Evolutionary conservation across 2,888 invertebrate species (phyloP).

Genomic region (Lithodes maja): DNA sequence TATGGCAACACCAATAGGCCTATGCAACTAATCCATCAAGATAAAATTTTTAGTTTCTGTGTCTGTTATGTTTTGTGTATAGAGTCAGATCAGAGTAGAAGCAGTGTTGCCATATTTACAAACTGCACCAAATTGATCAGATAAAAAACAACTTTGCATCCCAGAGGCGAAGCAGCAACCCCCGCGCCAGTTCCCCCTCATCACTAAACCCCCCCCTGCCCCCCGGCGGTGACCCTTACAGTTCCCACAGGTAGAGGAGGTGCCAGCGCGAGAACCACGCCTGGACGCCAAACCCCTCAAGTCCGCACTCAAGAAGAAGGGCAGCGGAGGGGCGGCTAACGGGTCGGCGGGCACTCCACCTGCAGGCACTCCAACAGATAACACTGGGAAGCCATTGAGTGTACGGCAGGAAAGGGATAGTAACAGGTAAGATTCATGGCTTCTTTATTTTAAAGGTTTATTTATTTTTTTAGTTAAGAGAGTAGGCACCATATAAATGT

Average conservation of each 20-base stretch:
- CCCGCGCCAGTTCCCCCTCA: neutral
- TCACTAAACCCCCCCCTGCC: neutral
- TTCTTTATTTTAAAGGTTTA: neutral
- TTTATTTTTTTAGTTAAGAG: neutral
- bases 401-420: slow-evolving; percentile 72
- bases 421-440: slow-evolving; percentile 51
- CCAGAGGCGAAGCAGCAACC: neutral
- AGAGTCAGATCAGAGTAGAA: too few relatives aligned
- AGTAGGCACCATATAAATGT: neutral
- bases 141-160: neutral
- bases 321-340: slow-evolving; percentile 76
- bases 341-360: slow-evolving; percentile 77
- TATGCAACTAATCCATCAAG: too few relatives aligned
- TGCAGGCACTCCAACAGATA: slow-evolving; percentile 81
- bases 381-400: slow-evolving; percentile 81
- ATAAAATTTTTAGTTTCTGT: too few relatives aligned
- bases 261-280: slow-evolving; percentile 93
- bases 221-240: neutral
- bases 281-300: slow-evolving; percentile 94
- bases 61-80: too few relatives aligned
- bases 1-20: too few relatives aligned
- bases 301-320: slow-evolving; percentile 86
- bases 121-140: too few relatives aligned
- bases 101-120: too few relatives aligned
- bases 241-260: slow-evolving; percentile 84